Base-by-base conservation (phyloP, 2,888 invertebrate species). In the Didymodactylos carnosus region DNA sequence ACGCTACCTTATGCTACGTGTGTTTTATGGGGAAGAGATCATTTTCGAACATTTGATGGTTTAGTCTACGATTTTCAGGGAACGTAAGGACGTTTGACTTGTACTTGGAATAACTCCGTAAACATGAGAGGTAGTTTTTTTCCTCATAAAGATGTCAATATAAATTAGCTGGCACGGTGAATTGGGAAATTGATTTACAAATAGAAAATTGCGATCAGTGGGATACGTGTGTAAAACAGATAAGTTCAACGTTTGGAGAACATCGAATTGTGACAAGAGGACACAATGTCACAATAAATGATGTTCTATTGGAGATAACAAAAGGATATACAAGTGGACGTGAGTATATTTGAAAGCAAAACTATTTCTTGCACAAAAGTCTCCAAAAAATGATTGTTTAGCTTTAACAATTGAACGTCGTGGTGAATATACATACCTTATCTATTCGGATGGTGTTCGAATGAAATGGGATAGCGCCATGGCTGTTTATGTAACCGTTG, bases 31-130 rank as follows among this genome's bases (percentile, higher is more conserved):
- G 75, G 75, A 10, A 46, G 39, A 27, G 69, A 75, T 23, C 69
- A 72, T 53, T 69, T 46, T 35, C 41, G 75, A 75, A 75, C 75
- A n/a, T 75, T 75, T 43, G 75, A 75, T 41, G 75, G 72, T 1
- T 53, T 53, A 13, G 23, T 43, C 29, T 74, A 71, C 39, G 71
- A 74, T 46, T 51, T 74, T 23, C 40, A 35, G 19, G 74, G 71
- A 74, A 19, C 40, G 74, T 74, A 62, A 53, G 53, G 35, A 25
- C 23, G 43, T 27, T 49, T 72, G 40, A 62, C 46, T 49, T 49
- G 19, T 29, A 71, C 35, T 27, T 3, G 16, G 23, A 46, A 19
- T 25, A 3, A 72, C 40, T n/a, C 3, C 41, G 53, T 13, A 13
- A 27, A 35, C 29, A 29, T 14, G 8, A 51, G 16, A 35, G n/a